Conservation (phyloP, 2,797 vertebrate species). For the Siniperca scherzeri region DNA sequence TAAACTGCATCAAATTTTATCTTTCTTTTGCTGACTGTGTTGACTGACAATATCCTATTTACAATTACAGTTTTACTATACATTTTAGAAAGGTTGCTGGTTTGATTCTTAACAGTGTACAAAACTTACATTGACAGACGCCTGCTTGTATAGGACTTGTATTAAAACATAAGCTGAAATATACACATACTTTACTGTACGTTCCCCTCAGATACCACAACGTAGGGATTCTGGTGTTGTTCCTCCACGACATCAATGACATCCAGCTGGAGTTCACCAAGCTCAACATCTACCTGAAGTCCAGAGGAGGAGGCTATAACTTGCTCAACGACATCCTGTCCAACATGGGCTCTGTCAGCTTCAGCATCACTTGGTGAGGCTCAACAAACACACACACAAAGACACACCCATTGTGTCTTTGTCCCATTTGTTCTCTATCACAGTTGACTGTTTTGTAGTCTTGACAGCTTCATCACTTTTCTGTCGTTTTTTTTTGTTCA, state of each 20-base stretch:
- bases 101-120: background rate
- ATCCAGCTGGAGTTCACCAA: constrained; percentile 97
- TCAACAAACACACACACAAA: constrained; percentile 1
- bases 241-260: constrained; percentile 94
- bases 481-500: background rate
- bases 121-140: background rate
- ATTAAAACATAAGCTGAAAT: background rate
- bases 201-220: constrained; percentile 91
- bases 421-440: background rate
- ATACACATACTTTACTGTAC: background rate
- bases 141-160: background rate
- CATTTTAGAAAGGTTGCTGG: background rate
- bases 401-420: background rate
- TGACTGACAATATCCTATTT: background rate
- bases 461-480: background rate
- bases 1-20: background rate
- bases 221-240: constrained; percentile 94
- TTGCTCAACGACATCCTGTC: constrained; percentile 90
- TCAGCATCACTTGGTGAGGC: constrained; percentile 92
- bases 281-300: constrained; percentile 96
- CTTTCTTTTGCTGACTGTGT: background rate
- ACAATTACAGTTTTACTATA: background rate
- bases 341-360: constrained; percentile 91
- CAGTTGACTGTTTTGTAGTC: background rate
- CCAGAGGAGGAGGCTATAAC: constrained; percentile 87